These are phyloP conservation scores for Chaitophorus viminalis DNA, from an alignment of 2,888 invertebrate genomes.

Conservation along the genomic window DNA sequence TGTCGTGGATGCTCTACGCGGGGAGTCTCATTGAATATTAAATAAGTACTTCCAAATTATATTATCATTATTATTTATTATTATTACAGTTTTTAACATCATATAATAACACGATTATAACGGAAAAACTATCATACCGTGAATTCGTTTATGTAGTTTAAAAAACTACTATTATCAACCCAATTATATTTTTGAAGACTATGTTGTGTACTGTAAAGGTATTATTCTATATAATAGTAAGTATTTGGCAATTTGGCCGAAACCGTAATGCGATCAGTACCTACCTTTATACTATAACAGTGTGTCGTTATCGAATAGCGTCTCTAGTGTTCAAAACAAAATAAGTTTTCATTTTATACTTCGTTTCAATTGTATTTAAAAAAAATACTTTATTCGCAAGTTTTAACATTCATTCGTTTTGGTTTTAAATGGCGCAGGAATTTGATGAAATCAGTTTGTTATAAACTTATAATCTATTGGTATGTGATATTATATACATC, in stretches of 20 bases:
- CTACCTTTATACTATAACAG: neutral
- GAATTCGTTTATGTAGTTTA: neutral
- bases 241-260: neutral
- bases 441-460: too few species aligned
- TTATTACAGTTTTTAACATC: neutral
- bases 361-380: too few species aligned
- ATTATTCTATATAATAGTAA: neutral
- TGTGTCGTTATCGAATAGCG: neutral
- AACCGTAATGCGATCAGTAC: neutral
- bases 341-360: too few species aligned
- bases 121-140: constrained; percentile 1
- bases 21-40: constrained; percentile 14
- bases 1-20: neutral
- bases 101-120: constrained; percentile 8
- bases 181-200: neutral
- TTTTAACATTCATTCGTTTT: too few species aligned
- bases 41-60: constrained; percentile 15
- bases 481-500: too few species aligned
- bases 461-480: too few species aligned
- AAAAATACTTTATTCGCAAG: too few species aligned
- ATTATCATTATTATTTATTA: constrained; percentile 8
- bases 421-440: too few species aligned
- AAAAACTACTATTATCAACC: neutral
- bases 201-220: neutral
- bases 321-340: too few species aligned